Evolutionary conservation across 2,888 invertebrate genomes (phyloP).

Genomic region (Hanleya hanleyi): DNA sequence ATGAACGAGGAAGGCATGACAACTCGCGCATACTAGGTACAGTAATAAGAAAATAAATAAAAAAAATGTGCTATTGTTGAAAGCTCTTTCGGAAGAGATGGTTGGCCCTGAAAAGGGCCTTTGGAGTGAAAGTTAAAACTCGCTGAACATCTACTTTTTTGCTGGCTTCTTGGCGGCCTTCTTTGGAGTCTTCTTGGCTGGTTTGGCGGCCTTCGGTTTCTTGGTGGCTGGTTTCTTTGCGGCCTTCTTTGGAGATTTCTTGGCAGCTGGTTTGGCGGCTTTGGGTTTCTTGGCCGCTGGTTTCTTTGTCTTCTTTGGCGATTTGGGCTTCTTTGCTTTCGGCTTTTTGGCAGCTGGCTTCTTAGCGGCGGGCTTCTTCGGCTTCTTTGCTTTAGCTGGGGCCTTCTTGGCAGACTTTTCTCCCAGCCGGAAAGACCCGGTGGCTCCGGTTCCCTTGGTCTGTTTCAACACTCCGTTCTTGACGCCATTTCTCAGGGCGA

Average conservation of each 20-base stretch:
- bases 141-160: too few species aligned
- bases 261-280: constrained; percentile 27
- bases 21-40: too few species aligned
- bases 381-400: constrained; percentile 20
- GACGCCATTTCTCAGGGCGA: constrained; percentile 61
- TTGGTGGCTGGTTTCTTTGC: constrained; percentile 43
- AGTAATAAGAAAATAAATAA: too few species aligned
- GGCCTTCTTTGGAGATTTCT: constrained; percentile 34
- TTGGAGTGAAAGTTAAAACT: too few species aligned
- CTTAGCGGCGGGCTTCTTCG: constrained; percentile 18
- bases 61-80: too few species aligned
- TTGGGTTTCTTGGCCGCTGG: constrained; percentile 34
- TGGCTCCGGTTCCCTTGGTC: constrained; percentile 41
- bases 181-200: constrained; percentile 44
- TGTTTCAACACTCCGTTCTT: constrained; percentile 55
- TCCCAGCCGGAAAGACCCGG: constrained; percentile 40
- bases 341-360: constrained; percentile 26
- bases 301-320: constrained; percentile 31
- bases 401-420: constrained; percentile 30
- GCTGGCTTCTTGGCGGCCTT: too few species aligned
- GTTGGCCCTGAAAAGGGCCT: too few species aligned
- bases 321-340: constrained; percentile 45
- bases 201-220: too few species aligned
- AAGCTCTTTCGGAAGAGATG: too few species aligned
- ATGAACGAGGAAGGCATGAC: too few species aligned